phyloP scores from a whole-genome alignment of 1,140 invertebrate genomes.

The Drosophila melanica region DNA sequence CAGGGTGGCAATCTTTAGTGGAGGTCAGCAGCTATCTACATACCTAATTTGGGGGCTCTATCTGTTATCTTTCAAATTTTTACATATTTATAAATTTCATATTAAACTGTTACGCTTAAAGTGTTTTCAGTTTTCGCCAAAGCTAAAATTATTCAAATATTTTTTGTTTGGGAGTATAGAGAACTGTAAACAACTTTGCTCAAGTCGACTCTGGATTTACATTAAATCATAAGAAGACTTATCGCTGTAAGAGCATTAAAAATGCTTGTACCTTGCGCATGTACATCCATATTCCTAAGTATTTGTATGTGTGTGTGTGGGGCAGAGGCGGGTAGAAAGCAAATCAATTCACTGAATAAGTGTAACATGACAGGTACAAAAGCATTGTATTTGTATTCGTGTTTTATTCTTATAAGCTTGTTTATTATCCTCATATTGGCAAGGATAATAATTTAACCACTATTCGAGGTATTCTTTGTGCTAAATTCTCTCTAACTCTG shows the following conservation, averaged over 20 bases:
- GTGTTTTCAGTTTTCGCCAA: too few relatives aligned
- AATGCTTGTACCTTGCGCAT: not conserved
- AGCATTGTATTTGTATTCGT: not conserved
- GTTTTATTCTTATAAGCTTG: not conserved
- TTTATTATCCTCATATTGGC: not conserved
- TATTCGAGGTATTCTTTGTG: not conserved
- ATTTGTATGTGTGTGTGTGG: not conserved
- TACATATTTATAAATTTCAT: too few relatives aligned
- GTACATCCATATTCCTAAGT: not conserved
- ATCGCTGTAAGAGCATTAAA: conserved; percentile 12
- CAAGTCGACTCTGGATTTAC: not conserved
- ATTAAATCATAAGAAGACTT: conserved; percentile 18
- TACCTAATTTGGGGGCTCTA: too few relatives aligned
- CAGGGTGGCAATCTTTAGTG: too few relatives aligned
- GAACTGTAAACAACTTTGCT: not conserved
- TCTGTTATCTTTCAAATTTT: too few relatives aligned
- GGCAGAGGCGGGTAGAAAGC: not conserved
- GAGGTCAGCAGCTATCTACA: too few relatives aligned
- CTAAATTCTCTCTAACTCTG: not conserved
- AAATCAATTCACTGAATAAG: conserved; percentile 3
- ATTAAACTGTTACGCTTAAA: too few relatives aligned
- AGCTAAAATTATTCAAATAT: too few relatives aligned
- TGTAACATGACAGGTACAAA: not conserved
- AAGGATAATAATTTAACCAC: not conserved
- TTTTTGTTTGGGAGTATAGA: too few relatives aligned